Base-by-base conservation (phyloP, 2,113 vertebrate species). In the Synchiropus splendidus region DNA sequence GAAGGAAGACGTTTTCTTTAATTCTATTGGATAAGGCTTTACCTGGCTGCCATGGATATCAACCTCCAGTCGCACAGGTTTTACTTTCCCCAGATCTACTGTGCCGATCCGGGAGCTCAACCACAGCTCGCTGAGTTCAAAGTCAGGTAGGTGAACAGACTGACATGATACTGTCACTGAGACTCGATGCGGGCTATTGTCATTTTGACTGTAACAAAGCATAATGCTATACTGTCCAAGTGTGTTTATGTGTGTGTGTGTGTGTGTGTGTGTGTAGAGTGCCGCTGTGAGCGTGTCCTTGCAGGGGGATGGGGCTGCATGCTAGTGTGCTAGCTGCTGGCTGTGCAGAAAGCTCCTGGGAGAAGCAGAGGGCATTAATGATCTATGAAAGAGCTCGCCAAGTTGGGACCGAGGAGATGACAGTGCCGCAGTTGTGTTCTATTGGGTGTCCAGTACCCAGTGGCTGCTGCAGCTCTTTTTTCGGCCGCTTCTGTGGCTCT, bases 1-100 rank as follows among this genome's bases (percentile, higher is more conserved):
- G 21, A 38, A 12, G 36, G 14, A 44, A 17, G 44, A 27, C 4
- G 4, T 27, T 27, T 27, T 8, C 21, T 27, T 27, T 27, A 8
- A 27, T 27, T 27, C 21, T 27, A 27, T 27, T 27, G 21, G 21
- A 27, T 27, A 27, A 27, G 21, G 21, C 10, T 31, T 54, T 31
- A 49, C 11, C 39, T 35, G 18, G 53, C 42, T 66, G 30, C 33
- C 53, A 86, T 86, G 84, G 82, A 84, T 42, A 77, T 83, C 69
- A 86, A 84, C 73, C 70, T 84, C 6, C 84, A 81, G 64, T 74
- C 81, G 6, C 81, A 85, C 11, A 75, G 77, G 12, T 83, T 85
- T 51, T 84, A 79, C 72, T 82, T 86, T 69, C 82, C 81, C 6
- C 80, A 81, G 51, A 80, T 86, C 64, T 83, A 79, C 77, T 85